Evolutionary conservation across 2,888 invertebrate genomes (phyloP).

Genomic region (Meiosimyza platycephala): DNA sequence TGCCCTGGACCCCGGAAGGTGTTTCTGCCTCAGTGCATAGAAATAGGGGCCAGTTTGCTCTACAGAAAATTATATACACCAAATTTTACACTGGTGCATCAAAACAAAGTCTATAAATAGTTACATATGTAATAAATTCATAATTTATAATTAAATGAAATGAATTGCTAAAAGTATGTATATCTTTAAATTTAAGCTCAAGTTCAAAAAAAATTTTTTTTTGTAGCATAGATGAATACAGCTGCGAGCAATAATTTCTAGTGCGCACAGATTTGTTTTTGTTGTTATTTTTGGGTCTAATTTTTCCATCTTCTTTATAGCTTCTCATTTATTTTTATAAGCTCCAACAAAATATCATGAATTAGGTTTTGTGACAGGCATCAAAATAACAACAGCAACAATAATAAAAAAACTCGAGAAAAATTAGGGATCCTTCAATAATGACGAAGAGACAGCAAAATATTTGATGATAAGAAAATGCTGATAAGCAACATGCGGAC

Average conservation of each 20-base stretch:
- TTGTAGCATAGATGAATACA: not conserved
- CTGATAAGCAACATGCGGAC: conserved; percentile 43
- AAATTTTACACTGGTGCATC: too few species aligned
- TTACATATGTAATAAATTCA: too few species aligned
- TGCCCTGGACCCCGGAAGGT: too few species aligned
- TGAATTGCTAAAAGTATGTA: too few species aligned
- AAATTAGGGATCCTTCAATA: conserved; percentile 31
- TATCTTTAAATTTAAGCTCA: too few species aligned
- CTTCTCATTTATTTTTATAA: conserved; percentile 17
- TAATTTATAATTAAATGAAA: too few species aligned
- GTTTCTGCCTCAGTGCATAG: too few species aligned
- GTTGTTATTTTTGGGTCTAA: not conserved
- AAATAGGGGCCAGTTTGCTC: too few species aligned
- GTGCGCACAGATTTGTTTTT: not conserved
- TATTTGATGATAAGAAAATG: conserved; percentile 39
- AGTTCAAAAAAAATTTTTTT: not conserved
- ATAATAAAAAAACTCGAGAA: not conserved
- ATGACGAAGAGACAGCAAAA: conserved; percentile 26
- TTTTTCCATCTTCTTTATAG: conserved; percentile 8
- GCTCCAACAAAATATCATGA: conserved; percentile 21
- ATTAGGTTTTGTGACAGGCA: conserved; percentile 21
- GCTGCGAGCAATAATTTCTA: not conserved
- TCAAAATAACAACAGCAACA: not conserved
- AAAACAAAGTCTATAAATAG: too few species aligned
- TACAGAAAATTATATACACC: too few species aligned